Base-by-base conservation (phyloP, 2,888 invertebrate species). In the Mylabris sibirica region DNA sequence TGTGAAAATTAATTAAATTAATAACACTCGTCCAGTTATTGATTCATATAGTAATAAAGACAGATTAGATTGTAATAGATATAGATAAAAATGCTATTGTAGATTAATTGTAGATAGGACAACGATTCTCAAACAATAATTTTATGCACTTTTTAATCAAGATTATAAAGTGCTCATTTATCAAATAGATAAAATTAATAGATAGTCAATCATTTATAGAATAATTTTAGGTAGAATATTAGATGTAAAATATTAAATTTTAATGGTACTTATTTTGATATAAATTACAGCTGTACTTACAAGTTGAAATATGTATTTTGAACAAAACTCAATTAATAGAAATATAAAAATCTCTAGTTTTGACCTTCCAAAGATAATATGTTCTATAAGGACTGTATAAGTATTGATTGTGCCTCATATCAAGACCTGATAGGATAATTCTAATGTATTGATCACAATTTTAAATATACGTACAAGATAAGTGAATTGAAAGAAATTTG, bases 331-430 rank as follows among this genome's bases (percentile, higher is more conserved):
- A 11, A 30, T 59, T n/a, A 17, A n/a, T 34, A 35, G n/a, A n/a
- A n/a, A n/a, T n/a, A n/a, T 60, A 22, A 60, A 26, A n/a, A 12
- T 12, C 20, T 22, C 20, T 20, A 26, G 38, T 44, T 38, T 14
- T 1, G n/a, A 5, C 22, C 26, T 6, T n/a, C 14, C 14, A 14
- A 26, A 9, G 49, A 30, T 53, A 22, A 49, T n/a, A n/a, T 49
- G 49, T 53, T n/a, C 30, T 63, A 65, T 67, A 68, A 60, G 62
- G 44, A 67, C 57, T 70, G 60, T 64, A 70, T 12, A 74, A 75
- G 70, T 75, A 75, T 74, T 77, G 74, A 76, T 72, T 72, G 77
- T 77, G 77, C 77, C 77, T 77, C 74, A 76, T 76, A 74, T 68
- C 63, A 74, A 72, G 73, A 75, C 74, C 75, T 74, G 72, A 74